Conservation (phyloP, 2,113 vertebrate genomes). For the Cygnus atratus region DNA sequence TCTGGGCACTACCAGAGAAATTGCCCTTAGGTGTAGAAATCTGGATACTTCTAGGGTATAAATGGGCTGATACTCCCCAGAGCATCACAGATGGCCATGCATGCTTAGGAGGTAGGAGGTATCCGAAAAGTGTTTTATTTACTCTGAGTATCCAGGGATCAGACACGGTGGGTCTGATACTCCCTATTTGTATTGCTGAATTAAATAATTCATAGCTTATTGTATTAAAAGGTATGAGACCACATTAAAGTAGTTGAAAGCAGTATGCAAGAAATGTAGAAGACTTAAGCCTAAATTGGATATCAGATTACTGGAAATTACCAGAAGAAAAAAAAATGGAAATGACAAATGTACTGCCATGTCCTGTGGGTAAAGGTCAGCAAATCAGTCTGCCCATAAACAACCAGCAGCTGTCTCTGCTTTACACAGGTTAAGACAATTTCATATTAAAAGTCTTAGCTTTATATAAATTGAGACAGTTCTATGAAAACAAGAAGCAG, state of each 20-base stretch:
- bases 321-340: neutral
- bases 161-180: neutral
- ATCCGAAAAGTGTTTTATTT: neutral
- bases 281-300: neutral
- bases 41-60: neutral
- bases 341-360: neutral
- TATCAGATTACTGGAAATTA: neutral
- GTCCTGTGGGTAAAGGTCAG: neutral
- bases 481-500: neutral
- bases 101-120: neutral
- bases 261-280: neutral
- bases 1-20: neutral
- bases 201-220: neutral
- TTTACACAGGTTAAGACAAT: neutral
- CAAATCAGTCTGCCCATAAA: neutral
- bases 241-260: neutral
- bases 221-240: neutral
- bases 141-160: neutral
- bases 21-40: neutral
- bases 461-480: neutral
- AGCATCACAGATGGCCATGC: accelerated
- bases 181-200: neutral
- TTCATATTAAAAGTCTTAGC: neutral
- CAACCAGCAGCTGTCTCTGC: neutral
- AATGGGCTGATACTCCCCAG: neutral